Evolutionary conservation across 2,797 vertebrate genomes (phyloP).

Genomic region (Hippopotamyrus pictus): DNA sequence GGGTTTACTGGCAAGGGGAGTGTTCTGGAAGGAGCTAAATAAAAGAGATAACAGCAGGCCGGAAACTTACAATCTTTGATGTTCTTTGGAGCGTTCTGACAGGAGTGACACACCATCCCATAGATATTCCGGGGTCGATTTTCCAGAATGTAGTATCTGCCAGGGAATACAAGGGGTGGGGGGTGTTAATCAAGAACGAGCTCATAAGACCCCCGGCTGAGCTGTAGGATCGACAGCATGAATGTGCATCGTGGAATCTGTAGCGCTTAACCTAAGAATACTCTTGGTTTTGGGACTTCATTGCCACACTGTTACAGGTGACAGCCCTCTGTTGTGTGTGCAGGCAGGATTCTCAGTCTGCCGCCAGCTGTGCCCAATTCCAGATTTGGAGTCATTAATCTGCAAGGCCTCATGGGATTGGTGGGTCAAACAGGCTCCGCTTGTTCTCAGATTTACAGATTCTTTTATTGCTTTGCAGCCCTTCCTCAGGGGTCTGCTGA

Average conservation of each 20-base stretch:
- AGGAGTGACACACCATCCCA: conserved; percentile 92
- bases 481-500: neutral
- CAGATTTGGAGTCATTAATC: neutral
- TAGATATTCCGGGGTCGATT: conserved; percentile 86
- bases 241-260: neutral
- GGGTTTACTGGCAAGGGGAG: neutral
- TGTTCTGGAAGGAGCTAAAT: neutral
- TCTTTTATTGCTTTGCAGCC: conserved; percentile 1
- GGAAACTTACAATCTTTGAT: conserved; percentile 89
- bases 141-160: conserved; percentile 89
- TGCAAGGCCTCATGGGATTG: neutral
- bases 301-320: neutral
- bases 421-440: neutral
- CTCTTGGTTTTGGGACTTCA: neutral
- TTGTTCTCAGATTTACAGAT: conserved; percentile 15
- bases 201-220: neutral
- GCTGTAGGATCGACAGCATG: neutral
- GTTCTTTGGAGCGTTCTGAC: conserved; percentile 82
- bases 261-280: neutral
- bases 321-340: neutral
- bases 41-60: neutral
- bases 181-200: neutral
- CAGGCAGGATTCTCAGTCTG: neutral
- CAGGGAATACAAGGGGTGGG: neutral
- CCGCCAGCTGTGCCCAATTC: neutral